Base-by-base conservation (phyloP, 1,140 invertebrate genomes). In the Elymnias hypermnestra region DNA sequence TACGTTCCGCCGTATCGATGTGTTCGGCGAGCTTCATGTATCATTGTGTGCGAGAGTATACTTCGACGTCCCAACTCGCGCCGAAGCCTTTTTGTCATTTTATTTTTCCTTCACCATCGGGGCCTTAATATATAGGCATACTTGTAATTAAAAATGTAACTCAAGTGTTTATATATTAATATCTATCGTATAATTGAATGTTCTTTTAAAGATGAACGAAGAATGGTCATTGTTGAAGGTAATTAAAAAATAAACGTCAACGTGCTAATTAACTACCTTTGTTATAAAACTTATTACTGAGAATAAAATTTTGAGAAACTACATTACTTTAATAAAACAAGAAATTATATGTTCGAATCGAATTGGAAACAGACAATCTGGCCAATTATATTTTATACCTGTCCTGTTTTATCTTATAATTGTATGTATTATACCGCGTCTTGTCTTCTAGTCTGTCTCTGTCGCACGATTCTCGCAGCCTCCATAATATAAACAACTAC, bases 41-140 rank as follows among this genome's bases (percentile, higher is more conserved):
- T 65, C 44, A 40, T 53, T 75, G 73, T 79, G 70, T 72, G 72
- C 57, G 61, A 59, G 47, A 35, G 59, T 73, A 75, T 71, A 73
- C 72, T 63, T 63, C 43, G 60, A 66, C 53, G 54, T 45, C 57
- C 41, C 62, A 61, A 62, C 72, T 70, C 63, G 72, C 71, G 56
- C 69, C 67, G 56, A 54, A 78, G 74, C 72, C 78, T 79, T 84
- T 81, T 83, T 79, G 63, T 82, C 63, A 63, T 77, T 79, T 84
- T 83, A 72, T 84, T 83, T 83, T 84, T 79, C 67, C 70, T 77
- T 56, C 61, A 60, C 43, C 56, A 58, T 56, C 61, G 49, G 53
- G 57, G 57, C 41, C 66, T 58, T 59, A 63, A 48, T 53, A 53
- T 39, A 52, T 40, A 46, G 39, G 39, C 9, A 26, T 41, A 13